Percentiles rank a stretch among this genome's conserved stretches.
These are phyloP conservation scores for Pithys albifrons DNA, from an alignment of 2,113 vertebrate genomes.

Conservation along the genomic window DNA sequence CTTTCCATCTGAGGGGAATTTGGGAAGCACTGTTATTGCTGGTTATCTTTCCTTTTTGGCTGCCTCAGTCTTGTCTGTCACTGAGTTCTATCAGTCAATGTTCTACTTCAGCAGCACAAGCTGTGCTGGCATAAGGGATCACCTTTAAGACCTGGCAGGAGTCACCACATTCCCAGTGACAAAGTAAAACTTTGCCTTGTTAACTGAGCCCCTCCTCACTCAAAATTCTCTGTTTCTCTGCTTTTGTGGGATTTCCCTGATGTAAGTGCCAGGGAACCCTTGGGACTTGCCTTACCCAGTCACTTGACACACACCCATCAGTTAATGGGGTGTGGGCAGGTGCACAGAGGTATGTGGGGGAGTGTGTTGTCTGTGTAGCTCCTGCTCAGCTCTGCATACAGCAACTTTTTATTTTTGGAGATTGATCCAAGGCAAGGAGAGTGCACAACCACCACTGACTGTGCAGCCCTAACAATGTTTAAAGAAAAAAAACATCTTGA, in stretches of 20 bases:
- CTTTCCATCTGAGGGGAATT: not conserved
- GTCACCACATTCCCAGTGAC: not conserved
- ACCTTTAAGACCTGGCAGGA: not conserved
- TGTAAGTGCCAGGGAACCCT: not conserved
- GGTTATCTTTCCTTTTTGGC: not conserved
- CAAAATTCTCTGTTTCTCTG: not conserved
- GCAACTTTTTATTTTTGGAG: not conserved
- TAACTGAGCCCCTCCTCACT: not conserved
- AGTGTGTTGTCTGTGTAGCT: not conserved
- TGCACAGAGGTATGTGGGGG: not conserved
- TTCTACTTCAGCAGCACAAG: not conserved
- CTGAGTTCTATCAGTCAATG: not conserved
- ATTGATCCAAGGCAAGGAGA: not conserved
- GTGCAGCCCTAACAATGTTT: not conserved
- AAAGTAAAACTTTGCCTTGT: not conserved
- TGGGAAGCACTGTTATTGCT: not conserved
- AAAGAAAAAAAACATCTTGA: not conserved
- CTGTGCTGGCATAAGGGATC: not conserved
- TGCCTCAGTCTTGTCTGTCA: not conserved
- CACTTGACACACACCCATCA: accelerated
- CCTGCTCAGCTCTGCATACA: not conserved
- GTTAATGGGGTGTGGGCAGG: not conserved
- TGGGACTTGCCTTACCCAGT: not conserved
- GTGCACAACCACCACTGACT: not conserved
- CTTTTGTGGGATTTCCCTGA: not conserved